phyloP scores from a whole-genome alignment of 1,140 invertebrate genomes.

The Musca vetustissima region DNA sequence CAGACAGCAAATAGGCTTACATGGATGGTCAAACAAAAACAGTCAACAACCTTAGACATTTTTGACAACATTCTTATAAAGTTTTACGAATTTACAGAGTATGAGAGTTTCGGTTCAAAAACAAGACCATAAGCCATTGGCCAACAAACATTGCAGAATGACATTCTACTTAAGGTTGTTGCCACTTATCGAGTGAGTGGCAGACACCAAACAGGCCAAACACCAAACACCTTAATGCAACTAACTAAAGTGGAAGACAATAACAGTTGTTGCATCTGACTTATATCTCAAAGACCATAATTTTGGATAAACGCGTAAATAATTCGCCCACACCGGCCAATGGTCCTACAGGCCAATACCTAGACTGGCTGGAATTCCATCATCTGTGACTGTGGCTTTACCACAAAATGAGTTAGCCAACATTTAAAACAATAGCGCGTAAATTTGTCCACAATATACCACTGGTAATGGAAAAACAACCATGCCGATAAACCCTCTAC shows the following conservation, averaged over 20 bases:
- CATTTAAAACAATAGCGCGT: constrained; percentile 4
- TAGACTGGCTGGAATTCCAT: too few relatives aligned
- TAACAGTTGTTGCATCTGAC: constrained; percentile 11
- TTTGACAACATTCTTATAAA: too few relatives aligned
- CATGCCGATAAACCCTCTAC: too few relatives aligned
- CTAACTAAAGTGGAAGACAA: background rate
- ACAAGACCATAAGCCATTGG: background rate
- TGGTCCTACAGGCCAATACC: background rate
- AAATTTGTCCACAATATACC: constrained; percentile 4
- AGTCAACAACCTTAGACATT: too few relatives aligned
- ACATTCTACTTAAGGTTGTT: constrained; percentile 8
- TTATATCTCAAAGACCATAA: constrained; percentile 13
- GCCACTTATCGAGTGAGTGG: background rate
- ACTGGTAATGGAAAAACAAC: too few relatives aligned
- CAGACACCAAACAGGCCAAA: background rate
- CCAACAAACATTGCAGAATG: background rate
- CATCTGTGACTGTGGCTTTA: too few relatives aligned
- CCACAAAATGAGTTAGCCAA: too few relatives aligned
- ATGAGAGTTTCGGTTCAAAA: too few relatives aligned
- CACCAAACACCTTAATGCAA: background rate
- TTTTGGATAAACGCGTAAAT: constrained; percentile 13
- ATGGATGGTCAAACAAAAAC: too few relatives aligned
- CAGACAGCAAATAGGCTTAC: too few relatives aligned
- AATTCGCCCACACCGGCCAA: background rate
- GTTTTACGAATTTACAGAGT: too few relatives aligned